Base-by-base conservation (phyloP, 1,140 invertebrate species). In the Rhynchophorus ferrugineus region DNA sequence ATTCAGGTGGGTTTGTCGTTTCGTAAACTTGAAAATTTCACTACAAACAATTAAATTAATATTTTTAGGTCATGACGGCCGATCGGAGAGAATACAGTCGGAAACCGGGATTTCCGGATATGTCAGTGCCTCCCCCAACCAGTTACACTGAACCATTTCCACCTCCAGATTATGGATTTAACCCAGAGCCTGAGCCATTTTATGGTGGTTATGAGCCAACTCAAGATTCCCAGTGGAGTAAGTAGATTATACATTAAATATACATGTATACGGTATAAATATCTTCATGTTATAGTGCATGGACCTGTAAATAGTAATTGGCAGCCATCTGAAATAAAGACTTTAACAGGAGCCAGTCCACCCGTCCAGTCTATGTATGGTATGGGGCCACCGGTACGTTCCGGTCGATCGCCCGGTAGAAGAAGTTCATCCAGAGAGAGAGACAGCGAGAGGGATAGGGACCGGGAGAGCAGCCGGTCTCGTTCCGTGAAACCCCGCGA, bases 81-180 rank as follows among this genome's bases (percentile, higher is more conserved):
- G 88, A 91, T 67, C 78, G 87, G 54, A 74, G 88, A 44, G 88
- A 91, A 65, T 91, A 90, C 68, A 87, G 81, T 34, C 75, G 85
- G 37, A 82, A 82, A 63, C 73, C 77, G 21, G 71, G 71, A 3
- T 80, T 80, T 59, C 80, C 80, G 1, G 80, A 81, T 59, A 74
- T 81, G 73, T 76, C 74, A 59, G 79, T 85, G 37, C 74, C 81
- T 17, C 80, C 81, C 6, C 81, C 81, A 2, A 78, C 77, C 11
- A 24, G 34, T 33, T 49, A 44, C 17, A 17, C 36, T 3, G 74
- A 77, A 1, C 71, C 72, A 3, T 73, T 74, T 36, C 72, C 74
- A 45, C 80, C 74, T 64, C 77, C 76, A 8, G 67, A 68, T 37
- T 76, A 75, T 54, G 73, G 73, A 2, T 77, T 75, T 57, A 73